Conservation (phyloP, 2,888 invertebrate species). For the Agonum fuliginosum region DNA sequence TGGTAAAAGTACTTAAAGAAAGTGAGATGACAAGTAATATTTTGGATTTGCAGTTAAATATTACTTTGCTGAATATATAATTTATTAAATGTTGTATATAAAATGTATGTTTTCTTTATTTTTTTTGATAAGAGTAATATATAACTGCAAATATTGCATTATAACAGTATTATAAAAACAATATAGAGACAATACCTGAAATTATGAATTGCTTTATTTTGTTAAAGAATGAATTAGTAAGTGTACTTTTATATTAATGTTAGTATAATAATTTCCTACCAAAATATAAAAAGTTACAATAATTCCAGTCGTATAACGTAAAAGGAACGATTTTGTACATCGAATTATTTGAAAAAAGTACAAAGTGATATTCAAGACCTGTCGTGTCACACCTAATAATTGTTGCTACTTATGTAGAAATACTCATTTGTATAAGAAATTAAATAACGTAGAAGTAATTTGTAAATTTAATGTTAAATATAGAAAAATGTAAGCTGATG, state of each 20-base stretch:
- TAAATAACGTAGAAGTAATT: conserved; percentile 28
- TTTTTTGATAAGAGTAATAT: conserved; percentile 6
- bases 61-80: conserved; percentile 8
- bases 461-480: conserved; percentile 50
- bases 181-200: conserved; percentile 41
- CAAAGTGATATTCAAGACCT: conserved; percentile 58
- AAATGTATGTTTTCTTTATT: conserved; percentile 21
- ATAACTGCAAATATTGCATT: conserved; percentile 22
- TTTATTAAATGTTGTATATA: conserved; percentile 27
- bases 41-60: conserved; percentile 40
- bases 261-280: not conserved
- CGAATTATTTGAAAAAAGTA: conserved; percentile 58
- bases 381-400: conserved; percentile 46
- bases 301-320: conserved; percentile 28
- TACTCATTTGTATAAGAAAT: conserved; percentile 34
- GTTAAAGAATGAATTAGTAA: conserved; percentile 1
- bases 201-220: conserved; percentile 30
- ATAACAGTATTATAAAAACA: not conserved
- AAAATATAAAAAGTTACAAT: not conserved
- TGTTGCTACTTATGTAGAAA: conserved; percentile 31
- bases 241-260: not conserved
- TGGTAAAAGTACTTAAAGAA: conserved; percentile 44
- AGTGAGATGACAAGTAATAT: conserved; percentile 30
- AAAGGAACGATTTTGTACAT: conserved; percentile 59
- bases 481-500: conserved; percentile 13